Percentiles rank a stretch among this genome's conserved stretches.
Evolutionary conservation across 2,797 vertebrate species (phyloP).

Genomic region (Poeciliopsis gracilis): DNA sequence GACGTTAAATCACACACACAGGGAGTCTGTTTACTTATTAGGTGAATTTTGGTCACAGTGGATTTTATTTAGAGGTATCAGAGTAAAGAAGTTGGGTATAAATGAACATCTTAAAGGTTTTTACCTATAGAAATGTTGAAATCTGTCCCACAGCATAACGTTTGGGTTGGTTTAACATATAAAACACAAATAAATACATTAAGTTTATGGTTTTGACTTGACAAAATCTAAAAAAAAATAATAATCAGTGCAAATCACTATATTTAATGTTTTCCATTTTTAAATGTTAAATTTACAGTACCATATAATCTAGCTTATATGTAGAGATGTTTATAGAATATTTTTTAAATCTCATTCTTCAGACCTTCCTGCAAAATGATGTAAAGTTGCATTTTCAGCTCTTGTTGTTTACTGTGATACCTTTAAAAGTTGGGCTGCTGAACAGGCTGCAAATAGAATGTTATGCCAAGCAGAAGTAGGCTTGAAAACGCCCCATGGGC

Average conservation of each 20-base stretch:
- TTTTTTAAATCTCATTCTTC: not conserved
- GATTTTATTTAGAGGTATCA: not conserved
- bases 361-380: not conserved
- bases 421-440: constrained; percentile 33
- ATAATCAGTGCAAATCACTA: not conserved
- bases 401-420: constrained; percentile 28
- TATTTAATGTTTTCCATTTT: not conserved
- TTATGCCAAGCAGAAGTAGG: constrained; percentile 61
- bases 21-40: not conserved
- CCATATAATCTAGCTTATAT: not conserved
- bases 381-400: constrained; percentile 13
- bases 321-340: not conserved
- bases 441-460: constrained; percentile 55
- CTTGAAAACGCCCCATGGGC: constrained; percentile 51
- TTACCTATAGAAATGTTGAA: not conserved
- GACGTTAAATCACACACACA: not conserved
- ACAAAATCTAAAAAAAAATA: not conserved
- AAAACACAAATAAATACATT: not conserved
- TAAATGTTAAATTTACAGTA: not conserved
- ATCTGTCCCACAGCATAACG: not conserved
- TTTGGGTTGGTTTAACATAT: not conserved
- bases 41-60: not conserved
- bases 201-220: not conserved
- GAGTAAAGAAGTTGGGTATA: not conserved
- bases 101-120: not conserved